A percentile compares a stretch with the other conserved stretches of the same genome.
Evolutionary conservation across 1,140 invertebrate species (phyloP).

Genomic region (Ceratina australensis): DNA sequence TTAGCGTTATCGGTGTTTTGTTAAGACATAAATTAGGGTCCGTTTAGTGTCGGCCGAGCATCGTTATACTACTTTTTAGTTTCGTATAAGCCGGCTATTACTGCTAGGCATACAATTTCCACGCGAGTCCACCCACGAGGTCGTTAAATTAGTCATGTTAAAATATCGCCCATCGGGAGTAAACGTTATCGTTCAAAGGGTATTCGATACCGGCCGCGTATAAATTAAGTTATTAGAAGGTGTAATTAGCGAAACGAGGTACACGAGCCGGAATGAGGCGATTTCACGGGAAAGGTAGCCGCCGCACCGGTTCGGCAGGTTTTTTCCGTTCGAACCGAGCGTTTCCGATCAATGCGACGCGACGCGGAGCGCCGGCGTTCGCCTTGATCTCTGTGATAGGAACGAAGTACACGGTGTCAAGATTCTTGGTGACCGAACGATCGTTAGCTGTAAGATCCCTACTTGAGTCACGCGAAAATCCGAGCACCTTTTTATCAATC

Average conservation of each 20-base stretch:
- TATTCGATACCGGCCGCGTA: not conserved
- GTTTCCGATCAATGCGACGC: conserved; percentile 1
- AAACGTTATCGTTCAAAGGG: not conserved
- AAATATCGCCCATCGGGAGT: not conserved
- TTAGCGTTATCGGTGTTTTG: not conserved
- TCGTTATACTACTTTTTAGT: not conserved
- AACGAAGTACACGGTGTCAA: not conserved
- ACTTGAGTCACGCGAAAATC: conserved; percentile 23
- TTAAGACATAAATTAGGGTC: not conserved
- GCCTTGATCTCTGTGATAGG: not conserved
- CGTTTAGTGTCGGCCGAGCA: not conserved
- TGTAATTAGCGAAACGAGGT: conserved; percentile 28
- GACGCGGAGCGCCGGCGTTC: not conserved
- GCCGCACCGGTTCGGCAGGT: conserved; percentile 16
- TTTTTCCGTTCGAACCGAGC: conserved; percentile 11
- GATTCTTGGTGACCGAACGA: too few relatives aligned
- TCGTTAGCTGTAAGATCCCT: not conserved
- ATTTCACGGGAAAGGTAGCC: conserved; percentile 22
- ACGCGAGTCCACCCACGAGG: not conserved
- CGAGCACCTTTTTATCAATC: not conserved
- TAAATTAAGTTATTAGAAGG: conserved; percentile 24
- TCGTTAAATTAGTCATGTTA: not conserved
- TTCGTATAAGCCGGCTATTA: not conserved
- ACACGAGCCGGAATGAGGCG: not conserved
- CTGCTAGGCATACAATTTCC: not conserved